Evolutionary conservation across 2,113 vertebrate genomes (phyloP).

Genomic region (Lepisosteus oculatus): DNA sequence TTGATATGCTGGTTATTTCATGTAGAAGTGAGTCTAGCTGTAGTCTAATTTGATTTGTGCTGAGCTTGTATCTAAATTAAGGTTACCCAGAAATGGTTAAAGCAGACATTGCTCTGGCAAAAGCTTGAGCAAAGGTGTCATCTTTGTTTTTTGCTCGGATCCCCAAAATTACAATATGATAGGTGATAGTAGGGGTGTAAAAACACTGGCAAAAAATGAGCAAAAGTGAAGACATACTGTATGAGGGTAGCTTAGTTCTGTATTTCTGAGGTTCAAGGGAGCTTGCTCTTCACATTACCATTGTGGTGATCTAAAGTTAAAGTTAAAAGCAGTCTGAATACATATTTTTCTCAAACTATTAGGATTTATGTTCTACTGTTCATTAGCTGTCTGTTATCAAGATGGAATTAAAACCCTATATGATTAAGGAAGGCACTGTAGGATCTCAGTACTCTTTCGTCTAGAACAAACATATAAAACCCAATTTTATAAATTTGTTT

Average conservation of each 20-base stretch:
- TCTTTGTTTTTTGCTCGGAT: constrained; percentile 26
- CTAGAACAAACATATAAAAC: too few species aligned
- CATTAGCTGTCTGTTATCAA: too few species aligned
- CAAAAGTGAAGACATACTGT: not conserved
- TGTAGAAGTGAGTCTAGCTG: constrained; percentile 12
- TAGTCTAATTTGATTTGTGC: not conserved
- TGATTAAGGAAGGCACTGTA: too few species aligned
- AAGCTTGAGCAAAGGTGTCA: constrained; percentile 24
- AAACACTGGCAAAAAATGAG: constrained; percentile 13
- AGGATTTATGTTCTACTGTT: too few species aligned
- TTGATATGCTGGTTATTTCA: constrained; percentile 36
- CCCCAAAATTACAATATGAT: constrained; percentile 15
- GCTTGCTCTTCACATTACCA: not conserved
- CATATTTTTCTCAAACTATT: too few species aligned
- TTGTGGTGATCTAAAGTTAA: too few species aligned
- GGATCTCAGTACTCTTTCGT: too few species aligned
- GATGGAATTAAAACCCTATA: too few species aligned
- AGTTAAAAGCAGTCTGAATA: too few species aligned
- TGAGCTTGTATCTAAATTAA: constrained; percentile 36
- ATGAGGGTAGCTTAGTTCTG: not conserved
- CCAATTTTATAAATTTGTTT: too few species aligned
- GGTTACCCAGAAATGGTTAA: constrained; percentile 29
- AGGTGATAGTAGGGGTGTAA: constrained; percentile 8
- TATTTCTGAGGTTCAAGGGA: not conserved
- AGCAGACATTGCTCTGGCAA: constrained; percentile 43